Base-by-base conservation (phyloP, 1,140 invertebrate species). In the Dolichoris vasculosae region DNA sequence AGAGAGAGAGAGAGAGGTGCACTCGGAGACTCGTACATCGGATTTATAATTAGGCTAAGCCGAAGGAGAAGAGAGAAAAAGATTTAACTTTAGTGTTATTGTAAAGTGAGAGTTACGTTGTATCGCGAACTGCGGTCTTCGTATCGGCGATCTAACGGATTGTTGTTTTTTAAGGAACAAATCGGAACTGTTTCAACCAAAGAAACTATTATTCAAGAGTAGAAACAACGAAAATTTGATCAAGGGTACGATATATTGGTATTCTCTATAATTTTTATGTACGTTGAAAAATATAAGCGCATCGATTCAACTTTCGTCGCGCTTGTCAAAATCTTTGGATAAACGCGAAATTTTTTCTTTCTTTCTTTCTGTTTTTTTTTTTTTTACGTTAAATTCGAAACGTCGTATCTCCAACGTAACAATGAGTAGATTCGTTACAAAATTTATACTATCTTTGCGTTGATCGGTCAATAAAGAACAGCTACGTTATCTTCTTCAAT, bases 11-110 rank as follows among this genome's bases (percentile, higher is more conserved):
- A n/a, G n/a, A n/a, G 15, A 38, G 15, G 30, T 38, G 67, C 30
- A 20, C 35, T 69, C 23, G 13, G 11, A 17, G 67, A 69, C 3
- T 59, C 26, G 55, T n/a, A n/a, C 55, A 38, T 69, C 67, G 8
- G n/a, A 69, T 38, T 38, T 59, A 59, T 26, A 59, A 59, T 69
- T 69, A 23, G 67, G 67, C n/a, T 69, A 69, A 30, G 35, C 35
- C 51, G n/a, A 23, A 35, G 4, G 23, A 43, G 35, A 43, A 43
- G 35, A 73, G 40, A 73, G 40, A 43, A 30, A 43, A 43, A 73
- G 38, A 43, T 23, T 73, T 6, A 43, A 73, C 38, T 35, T 35
- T 20, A 73, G 69, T 73, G 69, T 77, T 77, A 51, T 48, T 77
- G 46, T 51, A 35, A 55, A 77, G 75, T 51, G 75, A 48, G n/a